phyloP scores from a whole-genome alignment of 2,888 invertebrate genomes.

The Craniophora ligustri region DNA sequence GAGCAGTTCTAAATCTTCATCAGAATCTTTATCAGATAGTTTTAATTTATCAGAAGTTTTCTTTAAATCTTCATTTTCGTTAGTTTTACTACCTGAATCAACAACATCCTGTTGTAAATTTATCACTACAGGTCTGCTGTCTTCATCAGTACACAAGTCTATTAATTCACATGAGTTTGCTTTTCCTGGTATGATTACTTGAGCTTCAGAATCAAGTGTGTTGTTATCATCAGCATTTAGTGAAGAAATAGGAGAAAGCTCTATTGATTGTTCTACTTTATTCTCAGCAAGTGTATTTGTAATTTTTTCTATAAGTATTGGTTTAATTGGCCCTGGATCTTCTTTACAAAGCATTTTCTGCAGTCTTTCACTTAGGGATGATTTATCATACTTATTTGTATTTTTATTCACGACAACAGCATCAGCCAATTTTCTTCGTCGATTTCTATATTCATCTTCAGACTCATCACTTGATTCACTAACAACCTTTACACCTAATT shows the following conservation, averaged over 20 bases:
- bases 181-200: conserved; percentile 35
- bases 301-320: conserved; percentile 43
- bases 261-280: conserved; percentile 27
- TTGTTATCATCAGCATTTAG: conserved; percentile 36
- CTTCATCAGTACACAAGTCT: conserved; percentile 66
- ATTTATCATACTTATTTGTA: conserved; percentile 68
- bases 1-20: conserved; percentile 83
- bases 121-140: conserved; percentile 43
- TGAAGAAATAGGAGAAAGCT: conserved; percentile 47
- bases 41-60: conserved; percentile 32
- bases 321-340: conserved; percentile 52
- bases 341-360: conserved; percentile 76
- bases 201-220: conserved; percentile 20
- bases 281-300: conserved; percentile 28
- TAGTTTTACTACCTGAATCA: conserved; percentile 53
- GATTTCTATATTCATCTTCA: conserved; percentile 81
- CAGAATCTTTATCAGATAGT: conserved; percentile 70
- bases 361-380: conserved; percentile 78
- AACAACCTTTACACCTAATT: conserved; percentile 60
- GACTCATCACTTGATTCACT: conserved; percentile 81
- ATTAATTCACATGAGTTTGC: conserved; percentile 57
- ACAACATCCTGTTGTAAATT: conserved; percentile 50
- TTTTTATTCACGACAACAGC: conserved; percentile 82
- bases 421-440: conserved; percentile 85
- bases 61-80: conserved; percentile 27